Evolutionary conservation across 2,113 vertebrate genomes (phyloP).

Genomic region (Bettongia penicillata): DNA sequence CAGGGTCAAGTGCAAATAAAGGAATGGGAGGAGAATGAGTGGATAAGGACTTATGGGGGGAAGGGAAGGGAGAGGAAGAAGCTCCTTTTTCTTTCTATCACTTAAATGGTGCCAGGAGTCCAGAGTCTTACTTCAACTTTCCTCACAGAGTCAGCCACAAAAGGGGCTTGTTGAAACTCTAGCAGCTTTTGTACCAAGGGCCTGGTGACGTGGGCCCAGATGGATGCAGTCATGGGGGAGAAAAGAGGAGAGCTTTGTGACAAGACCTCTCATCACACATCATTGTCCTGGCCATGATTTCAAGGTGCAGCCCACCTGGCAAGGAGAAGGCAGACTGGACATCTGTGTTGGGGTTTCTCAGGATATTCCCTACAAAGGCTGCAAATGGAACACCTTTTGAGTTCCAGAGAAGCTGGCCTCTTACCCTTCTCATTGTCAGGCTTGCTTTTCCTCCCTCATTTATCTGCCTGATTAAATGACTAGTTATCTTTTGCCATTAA

Average conservation of each 20-base stretch:
- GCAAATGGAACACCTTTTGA: not conserved
- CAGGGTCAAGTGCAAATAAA: not conserved
- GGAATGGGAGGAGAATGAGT: not conserved
- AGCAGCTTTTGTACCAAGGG: not conserved
- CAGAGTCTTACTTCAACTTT: not conserved
- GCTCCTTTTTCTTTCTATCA: slow-evolving; percentile 30
- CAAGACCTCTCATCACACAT: not conserved
- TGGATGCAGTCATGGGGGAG: slow-evolving; percentile 22
- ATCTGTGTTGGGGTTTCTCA: not conserved
- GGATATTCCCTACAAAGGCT: not conserved
- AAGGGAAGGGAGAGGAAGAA: not conserved
- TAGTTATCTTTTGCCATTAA: not conserved
- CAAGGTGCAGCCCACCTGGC: not conserved
- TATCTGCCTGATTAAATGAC: not conserved
- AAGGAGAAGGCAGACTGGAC: not conserved
- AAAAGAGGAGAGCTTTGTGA: not conserved
- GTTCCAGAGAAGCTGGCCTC: not conserved
- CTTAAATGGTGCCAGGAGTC: slow-evolving; percentile 16
- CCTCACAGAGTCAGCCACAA: not conserved
- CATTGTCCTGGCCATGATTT: not conserved
- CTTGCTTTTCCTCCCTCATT: not conserved
- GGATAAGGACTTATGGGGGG: not conserved
- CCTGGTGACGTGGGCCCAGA: not conserved
- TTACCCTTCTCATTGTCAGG: not conserved
- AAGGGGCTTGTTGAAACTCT: slow-evolving; percentile 11